These are phyloP conservation scores for Colaptes auratus DNA, from an alignment of 2,113 vertebrate species.

Conservation along the genomic window DNA sequence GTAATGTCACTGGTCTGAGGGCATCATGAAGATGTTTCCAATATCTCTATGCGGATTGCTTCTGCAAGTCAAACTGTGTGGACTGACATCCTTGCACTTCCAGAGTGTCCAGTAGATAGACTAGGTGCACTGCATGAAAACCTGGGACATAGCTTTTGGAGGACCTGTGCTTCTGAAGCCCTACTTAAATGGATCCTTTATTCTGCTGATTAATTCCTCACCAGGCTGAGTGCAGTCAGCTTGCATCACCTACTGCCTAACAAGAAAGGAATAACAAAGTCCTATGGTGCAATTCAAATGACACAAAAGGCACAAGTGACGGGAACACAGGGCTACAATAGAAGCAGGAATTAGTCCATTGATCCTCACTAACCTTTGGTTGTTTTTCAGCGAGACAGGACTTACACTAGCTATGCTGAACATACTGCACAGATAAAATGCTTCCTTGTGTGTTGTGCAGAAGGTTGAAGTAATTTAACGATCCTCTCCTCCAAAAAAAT, in stretches of 20 bases:
- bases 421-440: background rate
- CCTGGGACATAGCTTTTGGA: background rate
- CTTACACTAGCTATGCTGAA: background rate
- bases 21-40: background rate
- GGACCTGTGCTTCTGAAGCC: background rate
- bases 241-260: fast-evolving
- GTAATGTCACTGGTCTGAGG: background rate
- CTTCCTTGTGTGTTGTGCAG: background rate
- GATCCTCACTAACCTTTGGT: background rate
- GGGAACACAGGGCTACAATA: background rate
- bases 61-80: background rate
- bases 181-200: background rate
- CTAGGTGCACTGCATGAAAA: background rate
- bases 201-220: background rate
- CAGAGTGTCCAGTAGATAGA: background rate
- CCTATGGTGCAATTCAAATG: background rate
- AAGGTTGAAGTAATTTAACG: background rate
- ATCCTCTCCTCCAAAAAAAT: background rate
- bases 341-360: background rate
- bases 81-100: background rate
- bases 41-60: background rate
- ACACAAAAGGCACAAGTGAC: background rate
- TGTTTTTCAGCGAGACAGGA: background rate
- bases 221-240: background rate
- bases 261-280: background rate